Conservation (phyloP, 1,140 invertebrate species). For the Nephotettix cincticeps region DNA sequence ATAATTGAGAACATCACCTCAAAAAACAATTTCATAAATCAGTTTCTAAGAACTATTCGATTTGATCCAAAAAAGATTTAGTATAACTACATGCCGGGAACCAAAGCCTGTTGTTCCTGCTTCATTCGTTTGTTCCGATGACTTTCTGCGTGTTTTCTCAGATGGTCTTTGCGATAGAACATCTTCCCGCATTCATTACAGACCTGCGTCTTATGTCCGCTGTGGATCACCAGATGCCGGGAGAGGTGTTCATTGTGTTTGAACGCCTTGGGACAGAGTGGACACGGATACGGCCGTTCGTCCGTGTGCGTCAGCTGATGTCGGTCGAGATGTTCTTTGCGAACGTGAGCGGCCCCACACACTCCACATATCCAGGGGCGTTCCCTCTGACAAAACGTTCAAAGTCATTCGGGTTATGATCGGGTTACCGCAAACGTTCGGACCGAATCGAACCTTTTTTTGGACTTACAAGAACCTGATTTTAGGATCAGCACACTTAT, state of each 20-base stretch:
- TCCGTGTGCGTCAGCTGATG: constrained; percentile 41
- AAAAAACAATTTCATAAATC: no score
- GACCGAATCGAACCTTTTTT: constrained; percentile 10
- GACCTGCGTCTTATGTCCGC: constrained; percentile 78
- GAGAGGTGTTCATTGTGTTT: constrained; percentile 81
- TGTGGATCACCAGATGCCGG: constrained; percentile 79
- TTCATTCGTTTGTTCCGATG: constrained; percentile 28
- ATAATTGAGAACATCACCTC: no score
- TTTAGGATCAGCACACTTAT: constrained; percentile 11
- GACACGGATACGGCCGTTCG: constrained; percentile 63
- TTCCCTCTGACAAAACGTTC: constrained; percentile 30
- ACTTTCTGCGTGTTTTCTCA: constrained; percentile 50
- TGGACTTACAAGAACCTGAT: background rate
- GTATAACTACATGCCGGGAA: background rate
- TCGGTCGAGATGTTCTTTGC: constrained; percentile 42
- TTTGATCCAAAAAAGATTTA: no score
- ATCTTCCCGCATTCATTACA: constrained; percentile 83
- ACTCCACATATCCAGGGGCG: constrained; percentile 40
- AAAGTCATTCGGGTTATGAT: background rate
- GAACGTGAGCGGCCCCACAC: constrained; percentile 42
- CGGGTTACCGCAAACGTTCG: background rate
- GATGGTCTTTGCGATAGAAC: constrained; percentile 69
- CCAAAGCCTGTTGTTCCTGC: constrained; percentile 13
- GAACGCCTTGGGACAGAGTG: constrained; percentile 80
- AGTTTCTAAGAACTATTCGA: no score